Evolutionary conservation across 2,888 invertebrate species (phyloP).

Genomic region (Mongoloraphidia duomilia): DNA sequence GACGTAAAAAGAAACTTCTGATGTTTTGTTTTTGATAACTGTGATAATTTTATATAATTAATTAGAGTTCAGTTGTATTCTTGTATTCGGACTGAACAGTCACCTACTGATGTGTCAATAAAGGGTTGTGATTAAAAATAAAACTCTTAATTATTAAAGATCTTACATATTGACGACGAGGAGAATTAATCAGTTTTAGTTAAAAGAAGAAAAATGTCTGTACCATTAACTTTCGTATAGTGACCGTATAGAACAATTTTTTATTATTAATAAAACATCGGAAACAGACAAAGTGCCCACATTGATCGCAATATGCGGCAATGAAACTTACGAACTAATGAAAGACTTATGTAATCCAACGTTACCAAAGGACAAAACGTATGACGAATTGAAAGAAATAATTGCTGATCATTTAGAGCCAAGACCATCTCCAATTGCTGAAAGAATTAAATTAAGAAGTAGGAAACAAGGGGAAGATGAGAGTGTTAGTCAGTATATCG

Average conservation of each 20-base stretch:
- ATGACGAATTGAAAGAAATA: constrained; percentile 4
- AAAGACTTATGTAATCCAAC: constrained; percentile 10
- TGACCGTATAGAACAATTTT: constrained; percentile 1
- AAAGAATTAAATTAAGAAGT: constrained; percentile 12
- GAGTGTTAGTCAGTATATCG: constrained; percentile 7
- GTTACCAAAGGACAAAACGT: constrained; percentile 4
- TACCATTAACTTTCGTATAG: not conserved
- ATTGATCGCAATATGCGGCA: not conserved
- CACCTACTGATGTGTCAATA: too few species aligned
- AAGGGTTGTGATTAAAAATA: too few species aligned
- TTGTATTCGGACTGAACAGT: too few species aligned
- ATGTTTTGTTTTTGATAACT: too few species aligned
- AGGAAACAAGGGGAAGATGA: constrained; percentile 9
- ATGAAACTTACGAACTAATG: too few species aligned
- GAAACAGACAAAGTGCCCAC: not conserved
- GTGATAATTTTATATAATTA: too few species aligned
- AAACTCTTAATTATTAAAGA: too few species aligned
- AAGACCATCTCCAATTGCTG: constrained; percentile 9
- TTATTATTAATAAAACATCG: not conserved
- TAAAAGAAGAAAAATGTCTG: too few species aligned
- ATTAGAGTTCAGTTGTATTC: too few species aligned
- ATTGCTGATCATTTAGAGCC: constrained; percentile 13
- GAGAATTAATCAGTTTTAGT: too few species aligned
- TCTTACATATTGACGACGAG: too few species aligned
- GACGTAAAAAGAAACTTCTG: too few species aligned